Evolutionary conservation across 2,888 invertebrate genomes (phyloP).

Genomic region (Lomographa bimaculata): DNA sequence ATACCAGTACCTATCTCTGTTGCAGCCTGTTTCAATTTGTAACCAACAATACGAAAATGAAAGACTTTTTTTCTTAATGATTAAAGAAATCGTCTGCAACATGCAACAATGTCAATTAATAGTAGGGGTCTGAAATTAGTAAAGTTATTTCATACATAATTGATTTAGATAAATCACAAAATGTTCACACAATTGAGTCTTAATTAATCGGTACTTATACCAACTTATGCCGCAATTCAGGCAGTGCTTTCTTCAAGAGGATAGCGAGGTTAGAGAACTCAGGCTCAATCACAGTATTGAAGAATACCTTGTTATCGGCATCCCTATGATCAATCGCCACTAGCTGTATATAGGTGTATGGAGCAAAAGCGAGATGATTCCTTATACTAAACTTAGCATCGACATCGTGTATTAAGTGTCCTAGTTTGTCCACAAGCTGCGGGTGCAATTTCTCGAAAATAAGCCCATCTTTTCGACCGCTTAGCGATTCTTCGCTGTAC

Average conservation of each 20-base stretch:
- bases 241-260: conserved; percentile 53
- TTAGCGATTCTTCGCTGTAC: conserved; percentile 56
- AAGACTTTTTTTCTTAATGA: no score
- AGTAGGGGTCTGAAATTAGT: no score
- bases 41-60: no score
- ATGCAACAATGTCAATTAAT: no score
- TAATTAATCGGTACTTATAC: no score
- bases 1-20: no score
- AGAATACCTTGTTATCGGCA: conserved; percentile 54
- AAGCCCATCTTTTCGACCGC: conserved; percentile 47
- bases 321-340: conserved; percentile 43
- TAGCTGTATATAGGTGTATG: conserved; percentile 55
- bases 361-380: conserved; percentile 65
- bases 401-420: conserved; percentile 52
- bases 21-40: no score
- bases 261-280: conserved; percentile 50
- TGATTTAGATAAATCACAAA: no score
- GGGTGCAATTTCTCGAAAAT: conserved; percentile 59
- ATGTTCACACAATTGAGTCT: no score
- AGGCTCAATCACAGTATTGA: conserved; percentile 48
- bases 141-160: no score
- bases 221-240: conserved; percentile 47
- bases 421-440: conserved; percentile 53
- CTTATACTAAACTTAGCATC: conserved; percentile 59
- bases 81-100: no score